Evolutionary conservation across 2,113 vertebrate species (phyloP).

Genomic region (Laterallus jamaicensis): DNA sequence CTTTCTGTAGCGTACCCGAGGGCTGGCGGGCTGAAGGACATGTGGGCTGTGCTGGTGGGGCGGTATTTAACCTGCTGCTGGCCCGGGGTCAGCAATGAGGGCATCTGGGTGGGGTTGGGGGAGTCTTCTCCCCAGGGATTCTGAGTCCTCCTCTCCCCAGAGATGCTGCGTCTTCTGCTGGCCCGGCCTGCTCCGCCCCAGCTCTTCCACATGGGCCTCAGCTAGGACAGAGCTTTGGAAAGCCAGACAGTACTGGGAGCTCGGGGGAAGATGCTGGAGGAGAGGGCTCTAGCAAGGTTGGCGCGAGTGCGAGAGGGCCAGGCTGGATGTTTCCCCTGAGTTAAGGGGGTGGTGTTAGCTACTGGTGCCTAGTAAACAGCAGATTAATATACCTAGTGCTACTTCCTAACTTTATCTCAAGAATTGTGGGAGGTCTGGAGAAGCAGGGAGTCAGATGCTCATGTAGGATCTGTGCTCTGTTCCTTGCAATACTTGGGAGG

Average conservation of each 20-base stretch:
- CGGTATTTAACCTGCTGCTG: neutral
- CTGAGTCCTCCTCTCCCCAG: neutral
- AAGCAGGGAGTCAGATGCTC: rapidly evolving
- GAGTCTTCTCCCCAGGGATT: rapidly evolving
- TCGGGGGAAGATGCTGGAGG: rapidly evolving
- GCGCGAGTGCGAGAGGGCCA: neutral
- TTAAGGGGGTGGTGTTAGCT: rapidly evolving
- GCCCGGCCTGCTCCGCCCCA: too few relatives aligned
- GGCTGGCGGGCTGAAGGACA: neutral
- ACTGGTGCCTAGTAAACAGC: rapidly evolving
- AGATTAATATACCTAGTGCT: rapidly evolving
- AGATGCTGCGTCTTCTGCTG: too few relatives aligned
- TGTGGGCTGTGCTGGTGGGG: rapidly evolving
- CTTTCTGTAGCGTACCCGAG: neutral
- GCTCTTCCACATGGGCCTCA: too few relatives aligned
- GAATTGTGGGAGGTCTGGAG: neutral
- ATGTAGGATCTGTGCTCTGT: neutral
- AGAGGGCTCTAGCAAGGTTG: rapidly evolving
- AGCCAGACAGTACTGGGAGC: rapidly evolving
- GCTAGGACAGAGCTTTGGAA: neutral
- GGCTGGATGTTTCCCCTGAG: rapidly evolving
- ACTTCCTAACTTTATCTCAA: rapidly evolving
- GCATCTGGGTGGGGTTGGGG: neutral
- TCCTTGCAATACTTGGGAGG: rapidly evolving
- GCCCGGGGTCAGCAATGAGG: neutral